Base-by-base conservation (phyloP, 2,797 vertebrate species). In the Hoplostethus mediterraneus region DNA sequence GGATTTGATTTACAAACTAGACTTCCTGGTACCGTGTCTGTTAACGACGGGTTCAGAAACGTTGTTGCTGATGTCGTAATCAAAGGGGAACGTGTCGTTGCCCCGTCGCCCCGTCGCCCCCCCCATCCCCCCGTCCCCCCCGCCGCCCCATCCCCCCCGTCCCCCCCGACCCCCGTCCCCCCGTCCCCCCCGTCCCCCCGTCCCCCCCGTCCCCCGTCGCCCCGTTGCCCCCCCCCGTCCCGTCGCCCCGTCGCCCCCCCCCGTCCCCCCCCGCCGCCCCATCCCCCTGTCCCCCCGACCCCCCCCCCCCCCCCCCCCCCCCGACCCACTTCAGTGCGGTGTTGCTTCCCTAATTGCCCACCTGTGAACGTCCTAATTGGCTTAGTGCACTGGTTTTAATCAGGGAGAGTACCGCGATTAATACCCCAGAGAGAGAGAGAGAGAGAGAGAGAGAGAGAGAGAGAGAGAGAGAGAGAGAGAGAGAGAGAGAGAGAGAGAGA, bases 311-410 rank as follows among this genome's bases (percentile, higher is more conserved):
- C 21, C 21, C 21, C 21, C 21, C 21, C 1, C 21, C 21, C 21
- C 21, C 82, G 87, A 82, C 86, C 84, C 79, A 75, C 67, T 87
- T 85, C 76, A 67, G 71, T 75, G 74, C 31, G 3, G 49, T 31
- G 56, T 62, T 49, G 67, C 83, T 80, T 67, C 51, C 21, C 68
- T 91, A 91, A 92, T 90, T 92, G 78, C 80, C 84, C 84, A 90
- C 89, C 84, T 82, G 86, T 83, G 70, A 77, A 58, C 67, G 49
- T 60, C 71, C 63, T 91, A 90, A 90, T 90, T 90, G 86, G 89
- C 81, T 88, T 74, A 81, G 76, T 48, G 77, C 69, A 74, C 64
- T 4, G 74, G 65, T 82, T 91, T 87, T 84, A 89, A 90, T 93
- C 84, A 85, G 47, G 30, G 60, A 77, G 73, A 80, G 85, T 76